Evolutionary conservation across 2,113 vertebrate genomes (phyloP), one percentile per base, ranked within the genome.

Genomic region (Onychostoma macrolepis): DNA sequence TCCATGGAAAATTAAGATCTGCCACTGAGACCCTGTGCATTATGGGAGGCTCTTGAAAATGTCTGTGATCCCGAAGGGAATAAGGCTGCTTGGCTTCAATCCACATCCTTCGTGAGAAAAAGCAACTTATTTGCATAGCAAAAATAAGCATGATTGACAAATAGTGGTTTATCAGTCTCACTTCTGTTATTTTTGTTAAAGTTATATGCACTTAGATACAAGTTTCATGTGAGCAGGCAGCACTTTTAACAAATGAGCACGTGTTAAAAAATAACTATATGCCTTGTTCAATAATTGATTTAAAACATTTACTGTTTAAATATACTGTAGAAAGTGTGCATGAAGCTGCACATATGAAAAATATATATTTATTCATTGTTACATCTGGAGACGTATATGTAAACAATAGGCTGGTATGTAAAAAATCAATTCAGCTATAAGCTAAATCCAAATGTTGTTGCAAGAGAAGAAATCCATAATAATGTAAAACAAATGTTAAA

Each of bases 101-200:
- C 82, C 81, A 87, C 72, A 63, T 50, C 43, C 81, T 69, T 78
- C 69, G 9, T 90, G 87, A 90, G 87, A 88, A 90, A 87, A 80
- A 12, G 36, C 78, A 4, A n/a, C 41, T 81, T 89, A 38, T 87
- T 85, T 88, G 81, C 17, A 30, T 30, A 65, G 26, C 50, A 84
- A 24, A 84, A 69, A 75, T 26, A 15, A 86, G 30, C 53, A 82
- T 12, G 17, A 80, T 69, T 80, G 24, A 69, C 61, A 79, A 48
- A n/a, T 4, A 24, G 3, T 10, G 15, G 10, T 36, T 53, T 63
- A 76, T 12, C 75, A 48, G n/a, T 50, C 4, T 21, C 15, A 78
- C 48, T 78, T 78, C 56, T 69, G n/a, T 53, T 10, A 61, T 36
- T 4, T 10, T 50, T 53, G 6, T 28, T 28, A 48, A 75, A 21